These are phyloP conservation scores for Dunckerocampus dactyliophorus DNA, from an alignment of 2,113 vertebrate species.

Conservation along the genomic window DNA sequence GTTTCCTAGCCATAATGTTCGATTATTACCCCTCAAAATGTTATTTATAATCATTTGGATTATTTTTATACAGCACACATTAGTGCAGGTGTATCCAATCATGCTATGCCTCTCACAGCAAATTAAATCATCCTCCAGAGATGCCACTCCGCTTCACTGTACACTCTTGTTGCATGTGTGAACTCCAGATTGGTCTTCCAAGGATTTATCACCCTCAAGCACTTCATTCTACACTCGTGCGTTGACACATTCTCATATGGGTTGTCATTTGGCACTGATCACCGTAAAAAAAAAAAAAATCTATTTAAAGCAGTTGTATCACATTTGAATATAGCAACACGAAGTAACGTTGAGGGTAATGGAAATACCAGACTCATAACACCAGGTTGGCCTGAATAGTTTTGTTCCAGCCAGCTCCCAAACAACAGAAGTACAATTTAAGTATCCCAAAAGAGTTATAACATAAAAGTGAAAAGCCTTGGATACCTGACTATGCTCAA, in stretches of 20 bases:
- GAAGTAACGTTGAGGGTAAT: not conserved
- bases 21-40: no score
- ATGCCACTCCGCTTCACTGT: not conserved
- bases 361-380: not conserved
- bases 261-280: not conserved
- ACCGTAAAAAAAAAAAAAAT: not conserved
- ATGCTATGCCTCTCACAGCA: not conserved
- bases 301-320: not conserved
- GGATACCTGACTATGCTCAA: no score
- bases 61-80: no score
- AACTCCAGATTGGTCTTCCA: constrained; percentile 4
- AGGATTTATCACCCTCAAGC: not conserved
- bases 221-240: not conserved
- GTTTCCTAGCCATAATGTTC: no score
- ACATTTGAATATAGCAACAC: not conserved
- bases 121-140: not conserved
- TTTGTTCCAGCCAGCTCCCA: not conserved
- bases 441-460: not conserved
- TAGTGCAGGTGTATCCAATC: not conserved
- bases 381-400: not conserved
- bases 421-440: not conserved
- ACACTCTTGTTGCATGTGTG: not conserved
- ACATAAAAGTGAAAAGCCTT: not conserved
- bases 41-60: no score
- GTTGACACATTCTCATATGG: not conserved